phyloP scores from a whole-genome alignment of 2,797 vertebrate genomes.

The Todus mexicanus region DNA sequence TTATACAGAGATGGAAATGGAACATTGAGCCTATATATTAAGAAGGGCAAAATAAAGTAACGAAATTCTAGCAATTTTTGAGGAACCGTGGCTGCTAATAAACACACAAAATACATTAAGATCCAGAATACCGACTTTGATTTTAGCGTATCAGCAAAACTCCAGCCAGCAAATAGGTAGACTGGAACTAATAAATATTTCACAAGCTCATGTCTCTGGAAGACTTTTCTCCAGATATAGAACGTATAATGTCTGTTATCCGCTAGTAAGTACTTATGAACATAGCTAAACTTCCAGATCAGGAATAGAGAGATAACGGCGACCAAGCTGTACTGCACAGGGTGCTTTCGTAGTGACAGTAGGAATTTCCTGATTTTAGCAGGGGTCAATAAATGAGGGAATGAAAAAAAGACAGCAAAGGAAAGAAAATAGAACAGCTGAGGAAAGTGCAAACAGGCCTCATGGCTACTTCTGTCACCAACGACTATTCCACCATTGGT shows the following conservation, averaged over 20 bases:
- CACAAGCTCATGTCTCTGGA: conserved; percentile 82
- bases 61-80: conserved; percentile 95
- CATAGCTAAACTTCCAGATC: conserved; percentile 91
- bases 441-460: conserved; percentile 90
- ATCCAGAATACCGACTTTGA: conserved; percentile 89
- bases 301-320: conserved; percentile 73
- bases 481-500: conserved; percentile 91
- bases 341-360: conserved; percentile 76
- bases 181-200: conserved; percentile 85
- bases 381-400: conserved; percentile 80
- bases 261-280: conserved; percentile 91
- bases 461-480: conserved; percentile 89
- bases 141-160: conserved; percentile 84
- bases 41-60: conserved; percentile 94
- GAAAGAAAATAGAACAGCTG: conserved; percentile 94
- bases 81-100: conserved; percentile 83
- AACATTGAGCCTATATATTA: conserved; percentile 91
- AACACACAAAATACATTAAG: conserved; percentile 83
- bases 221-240: conserved; percentile 91
- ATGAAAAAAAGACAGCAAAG: conserved; percentile 87
- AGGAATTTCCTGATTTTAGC: conserved; percentile 80
- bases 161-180: conserved; percentile 92
- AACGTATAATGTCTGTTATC: conserved; percentile 97
- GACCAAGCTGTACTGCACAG: conserved; percentile 75
- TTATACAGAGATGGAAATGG: conserved; percentile 81